Base-by-base conservation (phyloP, 2,888 invertebrate species). In the Aphidius colemani region DNA sequence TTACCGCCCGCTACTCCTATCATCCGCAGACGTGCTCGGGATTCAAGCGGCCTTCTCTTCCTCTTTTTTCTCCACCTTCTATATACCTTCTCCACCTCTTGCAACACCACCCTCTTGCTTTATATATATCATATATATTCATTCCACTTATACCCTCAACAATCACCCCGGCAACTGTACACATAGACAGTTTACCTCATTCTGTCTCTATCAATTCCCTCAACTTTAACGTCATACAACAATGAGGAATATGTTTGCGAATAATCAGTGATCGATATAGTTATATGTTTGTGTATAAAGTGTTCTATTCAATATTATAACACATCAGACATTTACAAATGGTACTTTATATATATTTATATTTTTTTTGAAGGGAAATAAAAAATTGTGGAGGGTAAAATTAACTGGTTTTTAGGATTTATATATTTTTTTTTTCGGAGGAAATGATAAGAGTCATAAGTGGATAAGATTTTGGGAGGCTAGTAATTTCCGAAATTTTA, bases 1-100 rank as follows among this genome's bases (percentile, higher is more conserved):
- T 81, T 76, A 76, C 74, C 75, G 74, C 70, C 71, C 74, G 76
- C 73, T 75, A 74, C 74, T 76, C 75, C 75, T 75, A 75, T 76
- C 76, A 74, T 76, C 73, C 76, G 75, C 76, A 76, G 77, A 75
- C 78, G 76, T 76, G 76, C 74, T 72, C 72, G 67, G 73, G 72
- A 73, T 73, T 69, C 72, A 69, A 67, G 70, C 67, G 30, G 59
- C 68, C 66, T 71, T 67, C 67, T 61, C 63, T 55, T 66, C 49
- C 60, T 57, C 56, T 59, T 5, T 41, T 30, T 59, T 50, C 53
- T 41, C 57, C 60, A 61, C 58, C 65, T 63, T n/a, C n/a, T n/a
- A n/a, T n/a, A n/a, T n/a, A n/a, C 71, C 63, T 65, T n/a, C 59
- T 50, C 9, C 8, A 43, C 44, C 57, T 13, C 60, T 60, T 30